Conservation (phyloP, 2,113 vertebrate genomes). For the Morone saxatilis region DNA sequence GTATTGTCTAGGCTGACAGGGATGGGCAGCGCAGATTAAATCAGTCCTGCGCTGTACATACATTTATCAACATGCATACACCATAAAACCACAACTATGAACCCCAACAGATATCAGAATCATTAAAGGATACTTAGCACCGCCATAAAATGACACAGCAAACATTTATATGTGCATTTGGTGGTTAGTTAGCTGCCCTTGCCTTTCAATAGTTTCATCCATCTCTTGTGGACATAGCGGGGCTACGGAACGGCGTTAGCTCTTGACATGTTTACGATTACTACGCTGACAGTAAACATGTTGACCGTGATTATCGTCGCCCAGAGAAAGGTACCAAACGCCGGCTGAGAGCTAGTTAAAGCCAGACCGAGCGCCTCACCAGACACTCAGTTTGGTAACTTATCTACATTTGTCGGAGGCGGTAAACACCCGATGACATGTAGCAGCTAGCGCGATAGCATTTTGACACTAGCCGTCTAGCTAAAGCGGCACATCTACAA, state of each 20-base stretch:
- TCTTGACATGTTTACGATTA: constrained; percentile 55
- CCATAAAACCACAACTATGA: background rate
- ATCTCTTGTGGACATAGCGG: constrained; percentile 7
- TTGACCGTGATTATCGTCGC: background rate
- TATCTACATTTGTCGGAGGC: constrained; percentile 2
- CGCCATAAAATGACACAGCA: too few species aligned
- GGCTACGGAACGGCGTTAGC: constrained; percentile 18
- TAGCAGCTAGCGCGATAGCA: constrained; percentile 67
- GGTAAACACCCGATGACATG: constrained; percentile 13
- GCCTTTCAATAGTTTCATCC: constrained; percentile 12
- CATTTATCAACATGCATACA: background rate
- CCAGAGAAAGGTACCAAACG: background rate
- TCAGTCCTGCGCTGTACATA: background rate
- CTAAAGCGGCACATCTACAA: constrained; percentile 30
- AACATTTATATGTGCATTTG: too few species aligned
- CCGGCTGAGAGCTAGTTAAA: background rate
- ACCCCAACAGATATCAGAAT: background rate
- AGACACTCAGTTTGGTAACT: background rate
- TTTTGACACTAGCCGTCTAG: constrained; percentile 55
- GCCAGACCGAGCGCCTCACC: background rate
- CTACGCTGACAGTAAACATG: constrained; percentile 20
- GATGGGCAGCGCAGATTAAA: constrained; percentile 35
- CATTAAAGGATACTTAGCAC: background rate
- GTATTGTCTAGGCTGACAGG: constrained; percentile 17
- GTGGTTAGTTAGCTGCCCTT: background rate